These are phyloP conservation scores for Heliconius ismenius DNA, from an alignment of 2,888 invertebrate species.

Conservation along the genomic window DNA sequence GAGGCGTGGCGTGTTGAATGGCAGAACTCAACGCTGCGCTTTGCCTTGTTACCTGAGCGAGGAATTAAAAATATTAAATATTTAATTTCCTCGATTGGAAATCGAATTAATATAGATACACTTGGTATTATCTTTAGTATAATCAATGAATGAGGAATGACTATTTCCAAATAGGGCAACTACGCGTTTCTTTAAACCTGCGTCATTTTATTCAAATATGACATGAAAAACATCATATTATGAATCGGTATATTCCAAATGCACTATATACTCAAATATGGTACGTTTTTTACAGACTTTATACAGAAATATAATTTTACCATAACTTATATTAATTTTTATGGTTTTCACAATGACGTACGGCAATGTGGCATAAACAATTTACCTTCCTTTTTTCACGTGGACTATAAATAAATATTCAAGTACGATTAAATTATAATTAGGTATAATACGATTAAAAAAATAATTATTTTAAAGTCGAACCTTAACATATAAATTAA, in stretches of 20 bases:
- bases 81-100: no score
- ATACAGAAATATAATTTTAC: neutral
- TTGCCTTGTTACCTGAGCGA: no score
- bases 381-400: neutral
- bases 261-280: neutral
- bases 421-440: neutral
- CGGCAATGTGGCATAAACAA: neutral
- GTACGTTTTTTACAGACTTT: neutral
- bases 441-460: no score
- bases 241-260: neutral
- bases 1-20: no score
- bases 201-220: neutral
- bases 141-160: neutral
- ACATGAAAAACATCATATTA: neutral
- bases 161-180: no score
- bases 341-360: neutral
- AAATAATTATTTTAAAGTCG: no score
- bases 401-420: neutral
- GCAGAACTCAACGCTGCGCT: no score
- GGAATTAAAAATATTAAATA: no score
- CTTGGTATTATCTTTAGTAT: no score
- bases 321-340: conserved; percentile 1
- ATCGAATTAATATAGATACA: no score
- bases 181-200: no score
- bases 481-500: neutral